Conservation (phyloP, 2,113 vertebrate species). For the Porphyrio hochstetteri region DNA sequence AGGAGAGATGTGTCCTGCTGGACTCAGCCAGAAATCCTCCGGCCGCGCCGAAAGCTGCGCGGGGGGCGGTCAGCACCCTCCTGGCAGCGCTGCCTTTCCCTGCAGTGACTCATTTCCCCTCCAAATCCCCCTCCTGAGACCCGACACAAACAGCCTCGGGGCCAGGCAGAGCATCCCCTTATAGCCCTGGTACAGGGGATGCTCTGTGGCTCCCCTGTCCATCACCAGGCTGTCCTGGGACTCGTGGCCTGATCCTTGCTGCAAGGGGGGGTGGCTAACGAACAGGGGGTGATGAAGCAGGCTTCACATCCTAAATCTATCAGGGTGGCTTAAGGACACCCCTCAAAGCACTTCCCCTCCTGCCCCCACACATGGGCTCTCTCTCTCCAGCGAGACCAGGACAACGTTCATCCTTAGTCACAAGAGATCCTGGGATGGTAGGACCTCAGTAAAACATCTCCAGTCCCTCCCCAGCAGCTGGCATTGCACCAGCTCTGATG, state of each 20-base stretch:
- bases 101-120: not conserved
- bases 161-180: not conserved
- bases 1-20: not conserved
- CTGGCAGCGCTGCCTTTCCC: not conserved
- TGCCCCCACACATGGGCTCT: not conserved
- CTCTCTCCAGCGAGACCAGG: not conserved
- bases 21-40: not conserved
- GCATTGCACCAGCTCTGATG: not conserved
- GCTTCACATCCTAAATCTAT: not conserved
- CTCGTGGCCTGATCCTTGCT: accelerated
- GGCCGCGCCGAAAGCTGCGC: not conserved
- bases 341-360: not conserved
- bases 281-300: not conserved
- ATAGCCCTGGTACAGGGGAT: too few relatives aligned
- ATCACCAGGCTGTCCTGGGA: not conserved
- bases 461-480: not conserved
- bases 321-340: not conserved
- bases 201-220: not conserved
- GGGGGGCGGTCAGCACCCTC: not conserved
- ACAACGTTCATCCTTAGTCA: not conserved
- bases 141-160: not conserved
- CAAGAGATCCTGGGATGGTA: not conserved
- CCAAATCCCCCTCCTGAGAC: not conserved
- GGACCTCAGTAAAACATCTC: not conserved
- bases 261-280: accelerated